Base-by-base conservation (phyloP, 2,113 vertebrate genomes). In the Malurus cyaneus region DNA sequence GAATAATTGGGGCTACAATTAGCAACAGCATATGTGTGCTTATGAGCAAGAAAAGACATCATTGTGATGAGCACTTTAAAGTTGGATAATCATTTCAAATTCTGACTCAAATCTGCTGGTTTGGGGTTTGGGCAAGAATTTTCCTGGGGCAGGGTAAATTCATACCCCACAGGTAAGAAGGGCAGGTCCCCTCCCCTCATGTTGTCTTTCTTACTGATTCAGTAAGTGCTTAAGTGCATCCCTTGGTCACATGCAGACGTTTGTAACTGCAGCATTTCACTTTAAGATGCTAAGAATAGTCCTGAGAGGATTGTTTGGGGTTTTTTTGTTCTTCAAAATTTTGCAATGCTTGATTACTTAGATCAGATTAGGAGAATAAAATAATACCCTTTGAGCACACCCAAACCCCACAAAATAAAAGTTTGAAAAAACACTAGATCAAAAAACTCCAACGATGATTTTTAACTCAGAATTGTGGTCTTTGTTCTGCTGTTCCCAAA, bases 1-100 rank as follows among this genome's bases (percentile, higher is more conserved):
- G 62, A 66, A 94, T 96, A 96, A 96, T 89, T 96, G 85, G 92
- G 94, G 64, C 92, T 89, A 91, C 89, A 95, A 94, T 95, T 95
- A 96, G 89, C 71, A 77, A 76, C 80, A 80, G 89, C 86, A 83
- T 88, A 93, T 7, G 19, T 90, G 89, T 81, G 80, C 70, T 95
- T 67, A 91, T 76, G 79, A 74, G 79, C 32, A 57, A 80, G 85
- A 50, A 88, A 86, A 89, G 71, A 44, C 64, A 92, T 92, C 80
- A 67, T 64, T 19, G 0, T 82, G 89, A 88, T 12, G 39, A 94
- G 53, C 31, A 7, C 21, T 93, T 73, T 47, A 62, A 80, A 92
- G 81, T 47, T 71, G 44, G 67, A 76, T 69, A 86, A 69, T 69
- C 9, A 2, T 32, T 67, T 80, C 62, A 67, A 80, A 77, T 17